Base-by-base conservation (phyloP, 2,888 invertebrate genomes). In the Galerucella pusilla region DNA sequence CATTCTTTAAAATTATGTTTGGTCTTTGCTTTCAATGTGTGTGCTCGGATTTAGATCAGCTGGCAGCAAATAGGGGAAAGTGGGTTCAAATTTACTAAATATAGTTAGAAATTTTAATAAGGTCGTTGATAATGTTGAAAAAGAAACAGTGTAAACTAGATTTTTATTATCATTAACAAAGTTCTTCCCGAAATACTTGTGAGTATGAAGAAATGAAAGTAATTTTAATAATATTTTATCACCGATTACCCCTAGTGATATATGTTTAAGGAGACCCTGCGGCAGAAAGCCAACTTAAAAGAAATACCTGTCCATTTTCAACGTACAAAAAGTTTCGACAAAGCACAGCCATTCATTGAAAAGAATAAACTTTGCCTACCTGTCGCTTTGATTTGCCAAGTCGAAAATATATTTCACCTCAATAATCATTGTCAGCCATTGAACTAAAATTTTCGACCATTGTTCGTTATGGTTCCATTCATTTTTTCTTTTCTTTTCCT, bases 371-470 rank as follows among this genome's bases (percentile, higher is more conserved):
- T 82, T 84, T 84, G 84, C 85, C 85, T 85, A 86, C 86, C 86
- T 86, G 86, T 86, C 85, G 85, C 80, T 85, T 83, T 85, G 85
- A 86, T 86, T 86, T 86, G 85, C 85, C 85, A 85, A 86, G 85
- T 85, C 84, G 85, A 85, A 85, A 86, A 86, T 84, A 85, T 84
- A 86, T 86, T 86, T 85, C 85, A 84, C 85, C 84, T 86, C 84
- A 81, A 83, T 82, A 83, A 85, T 85, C 85, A 85, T 85, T 85
- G 85, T 86, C 86, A 85, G 82, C 84, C 81, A 82, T 83, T 82
- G 76, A 83, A 80, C 65, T 16, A 74, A 82, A 83, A 81, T 77
- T 76, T 77, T 76, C 76, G 60, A 46, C 66, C 71, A 76, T 83
- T 83, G 81, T 82, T 78, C 79, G 61, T 46, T 45, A 66, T 76